phyloP scores from a whole-genome alignment of 2,888 invertebrate species.

The Hermaeophaga mercurialis region DNA sequence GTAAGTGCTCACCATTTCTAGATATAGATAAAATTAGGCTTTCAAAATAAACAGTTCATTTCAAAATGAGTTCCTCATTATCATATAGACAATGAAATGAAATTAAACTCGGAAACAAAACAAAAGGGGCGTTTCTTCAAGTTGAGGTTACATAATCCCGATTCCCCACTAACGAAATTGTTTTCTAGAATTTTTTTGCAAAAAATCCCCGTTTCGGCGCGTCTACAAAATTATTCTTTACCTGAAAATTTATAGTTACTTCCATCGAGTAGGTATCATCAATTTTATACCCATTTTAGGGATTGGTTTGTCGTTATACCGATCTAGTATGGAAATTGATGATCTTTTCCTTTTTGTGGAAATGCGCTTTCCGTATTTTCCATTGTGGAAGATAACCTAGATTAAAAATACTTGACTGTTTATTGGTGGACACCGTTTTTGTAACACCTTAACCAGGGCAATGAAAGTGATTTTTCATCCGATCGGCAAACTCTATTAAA shows the following conservation, averaged over 20 bases:
- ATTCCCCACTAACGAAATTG: conserved; percentile 12
- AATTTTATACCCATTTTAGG: conserved; percentile 30
- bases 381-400: neutral
- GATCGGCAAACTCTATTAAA: too few species aligned
- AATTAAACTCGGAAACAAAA: too few species aligned
- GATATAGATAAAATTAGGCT: too few species aligned
- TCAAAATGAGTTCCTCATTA: too few species aligned
- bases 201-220: neutral
- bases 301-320: conserved; percentile 28
- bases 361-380: conserved; percentile 4
- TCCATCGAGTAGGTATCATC: conserved; percentile 27
- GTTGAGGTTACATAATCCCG: too few species aligned
- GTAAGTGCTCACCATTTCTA: too few species aligned
- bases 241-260: conserved; percentile 30
- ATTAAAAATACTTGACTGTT: neutral
- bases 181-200: neutral
- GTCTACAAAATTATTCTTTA: conserved; percentile 18
- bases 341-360: conserved; percentile 22
- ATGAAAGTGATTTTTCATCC: too few species aligned
- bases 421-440: neutral
- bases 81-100: too few species aligned
- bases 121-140: too few species aligned
- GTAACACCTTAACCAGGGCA: too few species aligned
- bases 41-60: too few species aligned
- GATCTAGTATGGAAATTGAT: conserved; percentile 27